Evolutionary conservation across 2,888 invertebrate genomes (phyloP), one percentile per base, ranked within the genome.

Genomic region (Drosophila kuntzei): DNA sequence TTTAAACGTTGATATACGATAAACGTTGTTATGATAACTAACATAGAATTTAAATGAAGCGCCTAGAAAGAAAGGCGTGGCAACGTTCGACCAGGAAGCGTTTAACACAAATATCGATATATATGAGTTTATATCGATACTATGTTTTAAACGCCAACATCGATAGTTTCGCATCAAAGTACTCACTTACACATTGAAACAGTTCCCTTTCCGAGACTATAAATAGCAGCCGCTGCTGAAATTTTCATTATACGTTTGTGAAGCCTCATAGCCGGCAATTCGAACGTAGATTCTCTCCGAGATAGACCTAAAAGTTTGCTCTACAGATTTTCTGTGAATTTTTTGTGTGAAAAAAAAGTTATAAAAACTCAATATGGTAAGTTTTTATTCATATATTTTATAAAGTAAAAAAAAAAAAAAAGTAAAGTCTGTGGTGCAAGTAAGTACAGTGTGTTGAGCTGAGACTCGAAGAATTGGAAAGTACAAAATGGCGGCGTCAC

Each of bases 201-300:
- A 22, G 18, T 27, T 9, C 20, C 12, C 47, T 47, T 60, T 63
- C 54, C 51, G 80, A 77, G 57, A 67, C 71, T 95, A 95, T 95
- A 95, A 93, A 95, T 94, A 93, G 90, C 83, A 89, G 91, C 87
- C 90, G 82, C 89, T 92, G 92, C 91, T 91, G 91, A 90, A 91
- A 92, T 93, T 92, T 90, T 93, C 93, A 94, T 93, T 93, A 93
- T 93, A 94, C 94, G 95, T 95, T 95, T 94, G 94, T 94, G 93
- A 94, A 94, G 93, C 95, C 94, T 93, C 95, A 94, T 95, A 93
- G 93, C 94, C 93, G 94, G 95, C 94, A 92, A 51, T 93, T 94
- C 93, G 93, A 94, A 94, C 94, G 83, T 93, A 80, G 73, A 54
- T 65, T 69, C 74, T 76, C 64, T 68, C 59, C 66, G 66, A 83